Conservation (phyloP, 2,888 invertebrate species). For the Chironomus tentans region DNA sequence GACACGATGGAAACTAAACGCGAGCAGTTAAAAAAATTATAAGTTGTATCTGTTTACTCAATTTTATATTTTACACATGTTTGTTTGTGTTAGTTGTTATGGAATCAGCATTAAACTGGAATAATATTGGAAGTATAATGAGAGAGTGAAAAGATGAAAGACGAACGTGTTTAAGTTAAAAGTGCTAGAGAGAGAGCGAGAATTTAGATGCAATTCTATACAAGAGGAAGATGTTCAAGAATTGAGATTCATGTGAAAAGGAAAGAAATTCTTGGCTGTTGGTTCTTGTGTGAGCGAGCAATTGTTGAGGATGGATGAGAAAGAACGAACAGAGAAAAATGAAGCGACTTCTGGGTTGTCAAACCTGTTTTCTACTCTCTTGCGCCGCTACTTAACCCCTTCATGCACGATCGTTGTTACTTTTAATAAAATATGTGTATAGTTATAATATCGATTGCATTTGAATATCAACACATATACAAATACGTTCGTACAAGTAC, state of each 20-base stretch:
- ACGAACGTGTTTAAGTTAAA: not conserved
- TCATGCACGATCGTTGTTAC: not conserved
- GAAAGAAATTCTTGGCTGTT: not conserved
- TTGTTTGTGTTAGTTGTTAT: not conserved
- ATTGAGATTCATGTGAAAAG: not conserved
- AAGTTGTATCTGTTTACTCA: not conserved
- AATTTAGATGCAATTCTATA: not conserved
- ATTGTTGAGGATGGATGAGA: not conserved
- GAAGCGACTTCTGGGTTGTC: constrained; percentile 18
- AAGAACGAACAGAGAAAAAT: not conserved
- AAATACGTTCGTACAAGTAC: not conserved
- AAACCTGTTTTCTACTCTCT: constrained; percentile 16
- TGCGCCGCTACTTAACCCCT: constrained; percentile 4
- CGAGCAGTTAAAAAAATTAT: constrained; percentile 4
- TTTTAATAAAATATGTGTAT: not conserved
- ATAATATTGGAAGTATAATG: too few relatives aligned
- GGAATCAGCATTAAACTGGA: not conserved
- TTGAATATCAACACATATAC: not conserved
- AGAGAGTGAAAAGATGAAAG: too few relatives aligned
- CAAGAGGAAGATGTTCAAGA: not conserved
- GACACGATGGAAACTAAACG: constrained; percentile 15
- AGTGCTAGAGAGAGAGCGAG: not conserved
- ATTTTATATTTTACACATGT: not conserved
- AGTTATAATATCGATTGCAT: constrained; percentile 6
- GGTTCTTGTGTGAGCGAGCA: not conserved